These are phyloP conservation scores for Lophius piscatorius DNA, from an alignment of 2,113 vertebrate species.

Conservation along the genomic window DNA sequence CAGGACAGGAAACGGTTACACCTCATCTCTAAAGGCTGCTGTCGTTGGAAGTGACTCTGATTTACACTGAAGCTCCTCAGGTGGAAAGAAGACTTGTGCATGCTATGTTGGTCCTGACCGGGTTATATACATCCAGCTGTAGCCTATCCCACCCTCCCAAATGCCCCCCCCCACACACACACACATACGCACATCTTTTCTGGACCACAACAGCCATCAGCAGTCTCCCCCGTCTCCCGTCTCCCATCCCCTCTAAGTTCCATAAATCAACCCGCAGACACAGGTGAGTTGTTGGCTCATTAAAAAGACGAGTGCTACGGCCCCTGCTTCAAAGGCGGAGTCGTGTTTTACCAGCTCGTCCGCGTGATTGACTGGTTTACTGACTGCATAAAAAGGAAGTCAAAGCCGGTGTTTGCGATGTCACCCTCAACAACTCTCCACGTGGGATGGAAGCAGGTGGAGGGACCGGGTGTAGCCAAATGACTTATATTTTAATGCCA, in stretches of 20 bases:
- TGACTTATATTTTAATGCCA: conserved; percentile 50
- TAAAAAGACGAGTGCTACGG: conserved; percentile 55
- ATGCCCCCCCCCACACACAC: conserved; percentile 6
- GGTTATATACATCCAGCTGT: conserved; percentile 69
- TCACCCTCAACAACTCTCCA: conserved; percentile 23
- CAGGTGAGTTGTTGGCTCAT: conserved; percentile 66
- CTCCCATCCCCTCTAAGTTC: conserved; percentile 15
- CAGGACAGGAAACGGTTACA: conserved; percentile 71
- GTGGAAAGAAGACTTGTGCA: conserved; percentile 45
- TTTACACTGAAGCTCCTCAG: conserved; percentile 35
- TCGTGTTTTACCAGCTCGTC: conserved; percentile 58
- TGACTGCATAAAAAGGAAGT: conserved; percentile 57
- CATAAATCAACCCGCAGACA: conserved; percentile 66
- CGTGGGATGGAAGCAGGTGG: conserved; percentile 69
- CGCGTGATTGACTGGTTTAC: conserved; percentile 65
- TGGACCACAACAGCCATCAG: conserved; percentile 16
- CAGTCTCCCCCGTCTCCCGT: no score
- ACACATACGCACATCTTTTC: conserved; percentile 18
- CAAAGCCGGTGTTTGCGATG: conserved; percentile 49
- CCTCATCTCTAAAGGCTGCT: conserved; percentile 61
- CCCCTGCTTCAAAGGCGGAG: conserved; percentile 52
- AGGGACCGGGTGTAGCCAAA: conserved; percentile 34
- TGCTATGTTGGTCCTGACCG: conserved; percentile 15
- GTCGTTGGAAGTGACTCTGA: conserved; percentile 31
- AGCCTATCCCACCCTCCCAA: conserved; percentile 13